Evolutionary conservation across 37 sponge, comb jelly and placozoan species (phyloP).

Genomic region (Lycopodina hypogea): DNA sequence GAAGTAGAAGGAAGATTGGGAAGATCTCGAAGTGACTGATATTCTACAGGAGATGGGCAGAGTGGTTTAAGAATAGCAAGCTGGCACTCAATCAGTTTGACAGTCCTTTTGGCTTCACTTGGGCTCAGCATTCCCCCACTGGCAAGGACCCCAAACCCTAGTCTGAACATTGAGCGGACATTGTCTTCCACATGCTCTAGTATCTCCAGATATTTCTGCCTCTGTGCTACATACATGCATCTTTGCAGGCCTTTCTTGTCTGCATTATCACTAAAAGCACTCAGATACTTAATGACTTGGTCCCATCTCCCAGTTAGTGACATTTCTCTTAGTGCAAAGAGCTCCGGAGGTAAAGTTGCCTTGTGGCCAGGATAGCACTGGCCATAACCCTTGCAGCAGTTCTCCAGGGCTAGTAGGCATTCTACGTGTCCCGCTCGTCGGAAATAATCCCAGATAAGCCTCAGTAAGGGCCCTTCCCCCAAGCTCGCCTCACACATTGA

Average conservation of each 20-base stretch:
- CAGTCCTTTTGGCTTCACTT: not conserved
- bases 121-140: slow-evolving; percentile 6
- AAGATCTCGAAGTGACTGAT: slow-evolving; percentile 12
- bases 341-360: slow-evolving; percentile 34
- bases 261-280: slow-evolving; percentile 18
- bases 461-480: slow-evolving; percentile 31
- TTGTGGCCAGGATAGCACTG: not conserved
- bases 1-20: slow-evolving; percentile 8
- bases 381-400: not conserved
- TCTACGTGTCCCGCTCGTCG: slow-evolving; percentile 40
- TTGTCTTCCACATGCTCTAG: not conserved
- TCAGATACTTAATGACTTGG: slow-evolving; percentile 48
- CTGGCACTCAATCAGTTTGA: not conserved
- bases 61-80: slow-evolving; percentile 23
- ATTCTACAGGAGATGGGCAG: slow-evolving; percentile 31
- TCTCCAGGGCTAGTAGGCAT: slow-evolving; percentile 40
- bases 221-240: slow-evolving; percentile 27
- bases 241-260: slow-evolving; percentile 2
- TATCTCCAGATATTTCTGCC: slow-evolving; percentile 60
- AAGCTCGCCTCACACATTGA: slow-evolving; percentile 8
- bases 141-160: not conserved
- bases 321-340: slow-evolving; percentile 66
- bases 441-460: slow-evolving; percentile 43
- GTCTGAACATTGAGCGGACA: not conserved
- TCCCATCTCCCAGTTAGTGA: slow-evolving; percentile 66